Conservation (phyloP, 2,888 invertebrate species). For the Phytoseiulus persimilis region DNA sequence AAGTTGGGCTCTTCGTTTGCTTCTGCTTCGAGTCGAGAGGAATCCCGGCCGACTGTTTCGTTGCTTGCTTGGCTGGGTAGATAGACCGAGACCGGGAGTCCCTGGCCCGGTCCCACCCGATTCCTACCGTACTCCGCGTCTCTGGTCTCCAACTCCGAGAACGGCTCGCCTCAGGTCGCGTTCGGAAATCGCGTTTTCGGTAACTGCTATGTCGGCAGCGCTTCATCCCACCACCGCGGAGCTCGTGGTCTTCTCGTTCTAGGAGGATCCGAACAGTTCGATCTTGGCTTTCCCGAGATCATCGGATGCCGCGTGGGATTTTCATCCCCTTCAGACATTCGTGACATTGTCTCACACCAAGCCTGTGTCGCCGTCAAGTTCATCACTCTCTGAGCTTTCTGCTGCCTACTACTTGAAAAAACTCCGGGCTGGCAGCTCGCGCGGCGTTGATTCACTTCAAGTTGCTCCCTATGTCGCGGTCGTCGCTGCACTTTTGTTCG, state of each 20-base stretch:
- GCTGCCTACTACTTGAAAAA: no score
- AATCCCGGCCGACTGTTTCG: not conserved
- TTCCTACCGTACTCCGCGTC: not conserved
- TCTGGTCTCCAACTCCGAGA: not conserved
- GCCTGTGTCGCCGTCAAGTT: no score
- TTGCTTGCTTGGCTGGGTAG: not conserved
- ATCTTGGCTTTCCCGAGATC: no score
- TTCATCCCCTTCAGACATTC: no score
- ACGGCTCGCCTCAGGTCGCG: not conserved
- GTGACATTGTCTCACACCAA: no score
- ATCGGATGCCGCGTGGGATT: no score
- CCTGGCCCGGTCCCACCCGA: not conserved
- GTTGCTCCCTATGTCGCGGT: not conserved
- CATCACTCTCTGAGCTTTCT: no score
- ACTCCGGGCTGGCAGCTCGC: not conserved
- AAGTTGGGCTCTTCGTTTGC: not conserved
- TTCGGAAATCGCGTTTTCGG: not conserved
- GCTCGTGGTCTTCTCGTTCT: no score
- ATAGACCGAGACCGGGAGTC: not conserved
- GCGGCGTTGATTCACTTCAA: not conserved
- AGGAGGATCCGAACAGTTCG: no score
- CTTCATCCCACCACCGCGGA: no score
- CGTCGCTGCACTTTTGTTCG: not conserved
- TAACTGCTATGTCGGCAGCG: no score
- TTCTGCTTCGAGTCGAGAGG: not conserved